Evolutionary conservation across 2,797 vertebrate genomes (phyloP).

Genomic region (Bradypus variegatus): DNA sequence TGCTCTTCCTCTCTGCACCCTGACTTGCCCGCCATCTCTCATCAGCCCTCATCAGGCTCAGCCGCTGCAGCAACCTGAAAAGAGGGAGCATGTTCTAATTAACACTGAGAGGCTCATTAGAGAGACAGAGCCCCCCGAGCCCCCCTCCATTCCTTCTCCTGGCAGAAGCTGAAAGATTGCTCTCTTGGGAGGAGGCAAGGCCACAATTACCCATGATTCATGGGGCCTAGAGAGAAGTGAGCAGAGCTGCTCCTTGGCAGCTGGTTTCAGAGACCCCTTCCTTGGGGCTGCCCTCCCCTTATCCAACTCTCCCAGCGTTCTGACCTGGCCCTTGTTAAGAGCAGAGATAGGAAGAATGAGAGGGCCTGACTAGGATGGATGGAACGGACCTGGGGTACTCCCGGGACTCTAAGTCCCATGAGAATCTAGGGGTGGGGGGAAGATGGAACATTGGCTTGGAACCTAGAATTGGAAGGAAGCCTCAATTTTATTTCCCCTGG

Average conservation of each 20-base stretch:
- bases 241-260: background rate
- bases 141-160: background rate
- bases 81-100: slow-evolving; percentile 7
- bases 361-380: background rate
- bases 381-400: background rate
- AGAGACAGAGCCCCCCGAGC: background rate
- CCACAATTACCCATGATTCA: slow-evolving; percentile 23
- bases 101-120: slow-evolving; percentile 35
- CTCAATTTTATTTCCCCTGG: background rate
- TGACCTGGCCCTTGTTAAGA: background rate
- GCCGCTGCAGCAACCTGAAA: background rate
- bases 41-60: background rate
- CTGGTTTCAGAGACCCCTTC: background rate
- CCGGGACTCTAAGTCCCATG: background rate
- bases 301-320: background rate
- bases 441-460: background rate
- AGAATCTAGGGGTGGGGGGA: background rate
- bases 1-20: background rate
- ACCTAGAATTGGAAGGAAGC: background rate
- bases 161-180: slow-evolving; percentile 3
- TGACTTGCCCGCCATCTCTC: background rate
- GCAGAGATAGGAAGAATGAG: background rate
- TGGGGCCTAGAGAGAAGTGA: background rate
- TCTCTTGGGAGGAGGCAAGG: slow-evolving; percentile 1
- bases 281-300: background rate